These are phyloP conservation scores for Heliconius hortense DNA, from an alignment of 2,888 invertebrate species.

Conservation along the genomic window DNA sequence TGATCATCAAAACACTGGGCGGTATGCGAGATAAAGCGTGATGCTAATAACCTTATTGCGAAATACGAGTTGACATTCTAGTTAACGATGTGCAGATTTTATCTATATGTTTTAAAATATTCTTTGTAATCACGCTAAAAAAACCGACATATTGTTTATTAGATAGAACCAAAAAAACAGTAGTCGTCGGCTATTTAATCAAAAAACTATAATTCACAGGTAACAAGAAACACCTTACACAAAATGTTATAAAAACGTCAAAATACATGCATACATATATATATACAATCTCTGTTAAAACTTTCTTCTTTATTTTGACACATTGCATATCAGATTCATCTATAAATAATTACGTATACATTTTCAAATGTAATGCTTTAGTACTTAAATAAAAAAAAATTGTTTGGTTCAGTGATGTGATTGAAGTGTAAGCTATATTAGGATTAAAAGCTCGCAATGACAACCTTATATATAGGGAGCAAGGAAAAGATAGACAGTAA, in stretches of 20 bases:
- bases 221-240: neutral
- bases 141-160: neutral
- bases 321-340: neutral
- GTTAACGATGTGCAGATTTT: no score
- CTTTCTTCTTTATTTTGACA: conserved; percentile 14
- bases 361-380: neutral
- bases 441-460: neutral
- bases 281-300: neutral
- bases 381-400: neutral
- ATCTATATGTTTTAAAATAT: neutral
- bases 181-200: neutral
- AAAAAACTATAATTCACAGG: no score
- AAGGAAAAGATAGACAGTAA: neutral
- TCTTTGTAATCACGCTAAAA: neutral
- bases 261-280: neutral
- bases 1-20: no score
- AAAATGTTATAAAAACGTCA: neutral
- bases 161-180: neutral
- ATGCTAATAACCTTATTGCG: no score
- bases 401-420: neutral
- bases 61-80: no score
- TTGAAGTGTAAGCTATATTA: neutral
- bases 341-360: neutral
- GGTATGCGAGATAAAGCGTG: no score
- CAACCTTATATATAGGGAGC: neutral